Evolutionary conservation across 2,113 vertebrate species (phyloP), one percentile per base, ranked within the genome.

Genomic region (Pholis gunnellus): DNA sequence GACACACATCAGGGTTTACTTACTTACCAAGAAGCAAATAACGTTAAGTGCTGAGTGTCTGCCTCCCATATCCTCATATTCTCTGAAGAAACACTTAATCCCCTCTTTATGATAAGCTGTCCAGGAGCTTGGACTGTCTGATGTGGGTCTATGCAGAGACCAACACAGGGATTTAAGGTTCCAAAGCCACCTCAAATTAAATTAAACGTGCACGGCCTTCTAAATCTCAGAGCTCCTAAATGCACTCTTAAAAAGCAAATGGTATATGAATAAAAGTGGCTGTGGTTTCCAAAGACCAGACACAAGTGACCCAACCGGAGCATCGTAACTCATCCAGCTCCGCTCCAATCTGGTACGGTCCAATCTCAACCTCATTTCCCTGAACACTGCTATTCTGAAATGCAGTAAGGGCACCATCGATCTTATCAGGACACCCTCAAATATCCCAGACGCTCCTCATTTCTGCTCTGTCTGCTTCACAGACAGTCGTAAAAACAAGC

Each of bases 51-150:
- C 84, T 59, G 75, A 77, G 78, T 76, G 83, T 92, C 92, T 93
- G 88, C 83, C 79, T 79, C 50, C 50, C 52, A 59, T 71, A 81
- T 82, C 89, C 87, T 87, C 61, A 87, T 93, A 91, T 94, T 93
- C 89, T 50, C 67, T 57, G 44, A 38, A 66, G 78, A 81, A 59
- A 18, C 72, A 82, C 78, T 77, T 94, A 95, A 95, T 95, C 94
- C 91, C 67, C 70, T 90, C 86, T 91, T 89, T 87, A 92, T 85
- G 69, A 92, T 94, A 94, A 95, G 90, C 91, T 88, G 88, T 71
- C 44, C 78, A 70, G 88, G 82, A 89, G 86, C 88, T 89, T 63
- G 65, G 89, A 60, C 90, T 91, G 93, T 95, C 94, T 95, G 89
- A 86, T 34, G 27, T 11, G 73, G 81, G 90, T 78, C 87, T 81